Evolutionary conservation across 2,113 vertebrate species (phyloP).

Genomic region (Lepus timidus): DNA sequence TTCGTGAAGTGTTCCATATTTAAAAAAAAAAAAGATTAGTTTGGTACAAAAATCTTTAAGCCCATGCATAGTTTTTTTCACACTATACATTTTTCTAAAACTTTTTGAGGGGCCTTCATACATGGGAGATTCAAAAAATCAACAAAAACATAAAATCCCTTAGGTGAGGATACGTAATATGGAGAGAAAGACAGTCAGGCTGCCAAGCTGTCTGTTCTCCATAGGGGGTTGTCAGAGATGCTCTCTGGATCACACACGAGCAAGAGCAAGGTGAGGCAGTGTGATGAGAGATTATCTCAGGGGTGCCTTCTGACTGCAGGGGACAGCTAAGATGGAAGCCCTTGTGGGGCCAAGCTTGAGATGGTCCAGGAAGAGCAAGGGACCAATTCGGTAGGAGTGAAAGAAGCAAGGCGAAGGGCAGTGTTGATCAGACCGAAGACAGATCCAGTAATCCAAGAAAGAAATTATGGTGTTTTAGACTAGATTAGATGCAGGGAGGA

Average conservation of each 20-base stretch:
- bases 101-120: no score
- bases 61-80: no score
- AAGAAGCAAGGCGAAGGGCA: neutral
- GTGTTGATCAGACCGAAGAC: no score
- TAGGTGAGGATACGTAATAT: neutral
- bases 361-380: neutral
- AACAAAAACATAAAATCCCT: conserved; percentile 12
- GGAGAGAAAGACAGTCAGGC: neutral
- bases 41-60: no score
- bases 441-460: neutral
- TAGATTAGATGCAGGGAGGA: neutral
- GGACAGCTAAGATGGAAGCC: neutral
- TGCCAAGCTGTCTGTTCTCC: neutral
- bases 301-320: neutral
- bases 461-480: neutral
- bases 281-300: neutral
- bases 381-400: neutral
- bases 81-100: no score
- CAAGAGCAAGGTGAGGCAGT: neutral
- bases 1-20: no score
- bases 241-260: neutral
- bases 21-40: no score
- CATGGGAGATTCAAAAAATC: neutral
- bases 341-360: neutral
- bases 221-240: neutral